These are phyloP conservation scores for Drosophila melanocephala DNA, from an alignment of 2,888 invertebrate genomes.

Conservation along the genomic window DNA sequence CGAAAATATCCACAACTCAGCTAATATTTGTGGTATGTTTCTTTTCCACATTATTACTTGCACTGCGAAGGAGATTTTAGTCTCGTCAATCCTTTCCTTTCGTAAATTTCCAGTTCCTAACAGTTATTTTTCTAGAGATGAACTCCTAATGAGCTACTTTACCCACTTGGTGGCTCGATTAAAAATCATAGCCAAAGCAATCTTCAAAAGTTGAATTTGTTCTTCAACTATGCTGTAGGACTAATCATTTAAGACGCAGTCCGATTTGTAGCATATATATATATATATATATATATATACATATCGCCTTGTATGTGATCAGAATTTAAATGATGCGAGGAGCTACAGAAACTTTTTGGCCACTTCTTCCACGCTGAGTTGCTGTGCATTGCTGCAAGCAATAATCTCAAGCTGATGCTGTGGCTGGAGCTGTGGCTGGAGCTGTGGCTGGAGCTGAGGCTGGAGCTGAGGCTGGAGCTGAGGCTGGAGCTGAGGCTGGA, in stretches of 20 bases:
- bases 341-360: not conserved
- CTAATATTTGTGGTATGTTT: not conserved
- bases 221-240: not conserved
- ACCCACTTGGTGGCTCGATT: not conserved
- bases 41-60: not conserved
- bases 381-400: not conserved
- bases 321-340: not conserved
- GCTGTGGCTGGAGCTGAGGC: not conserved
- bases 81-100: not conserved
- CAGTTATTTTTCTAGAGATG: not conserved
- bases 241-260: not conserved
- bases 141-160: not conserved
- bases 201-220: not conserved
- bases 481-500: not conserved
- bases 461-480: not conserved
- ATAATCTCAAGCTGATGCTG: conserved; percentile 1
- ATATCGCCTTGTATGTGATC: not conserved
- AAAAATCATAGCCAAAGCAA: not conserved
- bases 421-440: not conserved
- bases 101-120: not conserved
- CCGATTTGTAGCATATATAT: not conserved
- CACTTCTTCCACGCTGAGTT: not conserved
- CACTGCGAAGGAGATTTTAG: not conserved
- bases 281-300: not conserved
- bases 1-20: not conserved